phyloP scores from a whole-genome alignment of 2,888 invertebrate genomes.

The Pachymerium ferrugineum region DNA sequence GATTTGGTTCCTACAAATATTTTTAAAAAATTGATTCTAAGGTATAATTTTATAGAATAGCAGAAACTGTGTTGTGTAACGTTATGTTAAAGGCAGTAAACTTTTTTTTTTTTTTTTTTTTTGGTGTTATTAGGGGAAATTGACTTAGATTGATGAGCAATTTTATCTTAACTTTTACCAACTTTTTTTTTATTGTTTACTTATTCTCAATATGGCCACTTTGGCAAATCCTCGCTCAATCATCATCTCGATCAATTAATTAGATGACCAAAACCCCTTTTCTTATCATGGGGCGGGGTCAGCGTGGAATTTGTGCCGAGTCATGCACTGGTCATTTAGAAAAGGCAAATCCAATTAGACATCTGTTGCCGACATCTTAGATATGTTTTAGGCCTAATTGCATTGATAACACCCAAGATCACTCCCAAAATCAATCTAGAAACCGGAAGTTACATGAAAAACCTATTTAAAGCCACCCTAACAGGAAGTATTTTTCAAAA shows the following conservation, averaged over 20 bases:
- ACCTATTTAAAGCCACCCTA: too few relatives aligned
- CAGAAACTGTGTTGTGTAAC: too few relatives aligned
- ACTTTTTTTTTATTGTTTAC: not conserved
- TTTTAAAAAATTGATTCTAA: too few relatives aligned
- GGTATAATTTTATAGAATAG: too few relatives aligned
- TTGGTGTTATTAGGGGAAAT: not conserved
- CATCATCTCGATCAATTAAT: conserved; percentile 4
- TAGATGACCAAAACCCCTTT: conserved; percentile 2
- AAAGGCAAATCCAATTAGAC: conserved; percentile 13
- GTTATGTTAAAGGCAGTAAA: too few relatives aligned
- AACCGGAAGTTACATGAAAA: too few relatives aligned
- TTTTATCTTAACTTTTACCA: too few relatives aligned
- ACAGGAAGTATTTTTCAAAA: too few relatives aligned
- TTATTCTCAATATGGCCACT: not conserved
- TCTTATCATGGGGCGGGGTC: conserved; percentile 2
- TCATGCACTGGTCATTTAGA: not conserved
- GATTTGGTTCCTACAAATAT: too few relatives aligned
- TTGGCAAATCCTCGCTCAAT: not conserved
- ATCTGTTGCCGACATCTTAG: conserved; percentile 8
- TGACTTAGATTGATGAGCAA: not conserved
- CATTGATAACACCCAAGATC: not conserved
- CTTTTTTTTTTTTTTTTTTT: not conserved
- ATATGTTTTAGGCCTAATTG: conserved; percentile 8
- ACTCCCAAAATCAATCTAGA: too few relatives aligned
- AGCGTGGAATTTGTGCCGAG: not conserved